A percentile compares a stretch with the other conserved stretches of the same genome.
These are phyloP conservation scores for Copidosoma floridanum DNA, from an alignment of 1,140 invertebrate genomes.

Conservation along the genomic window DNA sequence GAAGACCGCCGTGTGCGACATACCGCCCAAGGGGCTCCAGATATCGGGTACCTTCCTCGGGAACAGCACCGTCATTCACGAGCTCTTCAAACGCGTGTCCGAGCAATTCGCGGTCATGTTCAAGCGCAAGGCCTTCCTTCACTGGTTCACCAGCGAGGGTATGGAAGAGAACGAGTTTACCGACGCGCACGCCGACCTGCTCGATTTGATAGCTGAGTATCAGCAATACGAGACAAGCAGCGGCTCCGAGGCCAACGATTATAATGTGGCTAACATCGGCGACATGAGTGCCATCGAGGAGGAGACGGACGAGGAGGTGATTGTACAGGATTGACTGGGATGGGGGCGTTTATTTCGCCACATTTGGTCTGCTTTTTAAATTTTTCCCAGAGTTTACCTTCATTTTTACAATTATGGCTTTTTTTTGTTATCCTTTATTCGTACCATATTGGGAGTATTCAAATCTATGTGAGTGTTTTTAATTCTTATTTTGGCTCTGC, in stretches of 20 bases:
- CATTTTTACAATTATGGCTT: not conserved
- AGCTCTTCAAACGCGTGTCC: conserved; percentile 68
- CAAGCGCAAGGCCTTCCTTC: conserved; percentile 75
- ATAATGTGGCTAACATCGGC: too few species aligned
- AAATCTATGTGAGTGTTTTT: not conserved
- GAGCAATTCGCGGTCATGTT: conserved; percentile 73
- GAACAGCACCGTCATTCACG: conserved; percentile 71
- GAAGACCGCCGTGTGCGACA: conserved; percentile 74
- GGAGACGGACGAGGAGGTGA: not conserved
- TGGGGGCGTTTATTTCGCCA: not conserved
- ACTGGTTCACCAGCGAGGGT: conserved; percentile 78
- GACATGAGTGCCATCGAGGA: not conserved
- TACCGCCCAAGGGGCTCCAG: conserved; percentile 68
- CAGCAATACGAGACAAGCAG: conserved; percentile 77
- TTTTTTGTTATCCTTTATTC: not conserved
- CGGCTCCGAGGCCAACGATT: not conserved
- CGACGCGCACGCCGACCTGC: conserved; percentile 76
- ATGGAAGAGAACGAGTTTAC: conserved; percentile 86
- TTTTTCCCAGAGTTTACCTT: not conserved
- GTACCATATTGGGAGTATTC: not conserved
- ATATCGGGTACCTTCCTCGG: conserved; percentile 75
- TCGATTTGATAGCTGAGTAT: conserved; percentile 83
- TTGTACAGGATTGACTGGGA: not conserved
- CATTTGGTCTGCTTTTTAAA: not conserved
- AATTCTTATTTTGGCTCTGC: not conserved